Conservation (phyloP, 2,797 vertebrate genomes). For the Pantherophis vulpinus region DNA sequence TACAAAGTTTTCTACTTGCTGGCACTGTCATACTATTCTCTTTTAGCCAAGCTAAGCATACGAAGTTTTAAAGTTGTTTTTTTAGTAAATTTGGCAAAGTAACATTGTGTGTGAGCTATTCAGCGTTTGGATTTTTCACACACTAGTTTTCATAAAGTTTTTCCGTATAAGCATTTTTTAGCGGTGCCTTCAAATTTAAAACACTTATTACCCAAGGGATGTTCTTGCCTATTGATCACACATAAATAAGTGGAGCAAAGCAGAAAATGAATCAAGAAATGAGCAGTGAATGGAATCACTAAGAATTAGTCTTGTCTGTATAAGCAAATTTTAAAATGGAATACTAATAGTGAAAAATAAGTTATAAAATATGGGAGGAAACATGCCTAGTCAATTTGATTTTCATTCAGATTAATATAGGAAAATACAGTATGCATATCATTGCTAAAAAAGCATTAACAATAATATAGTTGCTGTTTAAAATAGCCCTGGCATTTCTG, state of each 20-base stretch:
- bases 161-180: background rate
- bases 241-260: background rate
- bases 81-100: background rate
- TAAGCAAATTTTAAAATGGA: constrained; percentile 21
- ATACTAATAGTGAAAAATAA: background rate
- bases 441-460: background rate
- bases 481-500: background rate
- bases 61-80: background rate
- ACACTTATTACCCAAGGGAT: constrained; percentile 27
- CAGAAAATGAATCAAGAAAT: constrained; percentile 34
- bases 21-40: background rate
- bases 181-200: background rate
- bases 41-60: background rate
- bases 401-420: background rate
- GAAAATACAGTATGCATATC: background rate
- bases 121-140: background rate
- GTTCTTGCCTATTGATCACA: constrained; percentile 33
- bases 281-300: constrained; percentile 31
- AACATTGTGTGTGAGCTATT: background rate
- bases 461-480: background rate
- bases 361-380: background rate
- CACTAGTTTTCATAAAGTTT: background rate
- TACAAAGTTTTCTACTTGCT: background rate
- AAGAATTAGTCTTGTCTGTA: constrained; percentile 20
- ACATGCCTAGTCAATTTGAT: background rate